phyloP scores from a whole-genome alignment of 1,140 invertebrate genomes.

The Dendroctonus valens region DNA sequence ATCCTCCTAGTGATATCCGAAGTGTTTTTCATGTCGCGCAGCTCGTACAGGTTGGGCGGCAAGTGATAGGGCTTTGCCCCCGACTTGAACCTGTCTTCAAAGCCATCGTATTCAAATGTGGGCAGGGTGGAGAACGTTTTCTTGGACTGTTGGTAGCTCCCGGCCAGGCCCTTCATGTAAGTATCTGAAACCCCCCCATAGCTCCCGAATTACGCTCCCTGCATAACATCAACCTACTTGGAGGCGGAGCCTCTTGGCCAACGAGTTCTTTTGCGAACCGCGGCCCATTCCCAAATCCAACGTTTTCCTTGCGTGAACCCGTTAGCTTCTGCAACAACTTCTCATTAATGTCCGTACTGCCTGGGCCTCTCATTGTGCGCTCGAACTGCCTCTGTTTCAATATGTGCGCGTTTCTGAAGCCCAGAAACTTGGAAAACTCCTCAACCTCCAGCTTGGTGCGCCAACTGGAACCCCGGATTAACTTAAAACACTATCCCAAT shows the following conservation, averaged over 20 bases:
- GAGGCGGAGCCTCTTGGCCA: constrained; percentile 32
- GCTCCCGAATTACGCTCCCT: not conserved
- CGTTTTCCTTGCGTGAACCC: constrained; percentile 28
- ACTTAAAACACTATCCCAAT: not conserved
- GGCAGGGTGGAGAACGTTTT: constrained; percentile 36
- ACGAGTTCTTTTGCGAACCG: constrained; percentile 28
- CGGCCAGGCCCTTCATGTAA: constrained; percentile 20
- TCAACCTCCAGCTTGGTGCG: constrained; percentile 38
- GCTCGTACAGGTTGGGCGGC: constrained; percentile 39
- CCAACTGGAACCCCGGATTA: constrained; percentile 40
- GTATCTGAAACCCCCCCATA: constrained; percentile 14
- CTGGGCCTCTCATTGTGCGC: constrained; percentile 41
- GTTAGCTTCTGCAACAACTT: constrained; percentile 32
- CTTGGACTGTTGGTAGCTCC: constrained; percentile 12
- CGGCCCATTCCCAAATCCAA: constrained; percentile 35
- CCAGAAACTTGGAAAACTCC: constrained; percentile 44
- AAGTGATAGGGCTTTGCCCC: constrained; percentile 29
- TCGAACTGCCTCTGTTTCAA: constrained; percentile 37
- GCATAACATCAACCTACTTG: constrained; percentile 23
- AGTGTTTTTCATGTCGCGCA: constrained; percentile 22
- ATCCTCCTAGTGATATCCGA: constrained; percentile 17
- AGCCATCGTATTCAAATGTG: constrained; percentile 43
- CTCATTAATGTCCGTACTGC: constrained; percentile 40
- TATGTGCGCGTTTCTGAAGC: constrained; percentile 40
- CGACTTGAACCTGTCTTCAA: constrained; percentile 37